phyloP scores from a whole-genome alignment of 2,113 vertebrate species.

The Tychaedon coryphoeus region DNA sequence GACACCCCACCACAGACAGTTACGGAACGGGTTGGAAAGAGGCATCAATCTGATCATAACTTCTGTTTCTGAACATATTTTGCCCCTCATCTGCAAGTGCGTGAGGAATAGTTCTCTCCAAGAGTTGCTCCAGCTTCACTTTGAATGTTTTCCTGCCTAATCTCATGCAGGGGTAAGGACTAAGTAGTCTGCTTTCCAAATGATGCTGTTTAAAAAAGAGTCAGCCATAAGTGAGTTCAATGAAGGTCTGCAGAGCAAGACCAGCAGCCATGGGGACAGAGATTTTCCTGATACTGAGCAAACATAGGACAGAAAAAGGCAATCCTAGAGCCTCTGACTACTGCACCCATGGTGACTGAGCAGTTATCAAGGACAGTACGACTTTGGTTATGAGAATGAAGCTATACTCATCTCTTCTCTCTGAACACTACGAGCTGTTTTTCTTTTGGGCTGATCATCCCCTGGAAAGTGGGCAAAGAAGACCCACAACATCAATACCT shows the following conservation, averaged over 20 bases:
- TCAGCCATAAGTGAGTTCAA: neutral
- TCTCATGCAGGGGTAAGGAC: neutral
- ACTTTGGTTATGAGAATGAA: neutral
- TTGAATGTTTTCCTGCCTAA: neutral
- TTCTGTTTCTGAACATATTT: conserved; percentile 7
- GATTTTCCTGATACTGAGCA: neutral
- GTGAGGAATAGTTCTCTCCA: neutral
- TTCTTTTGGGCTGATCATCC: neutral
- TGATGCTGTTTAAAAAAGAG: neutral
- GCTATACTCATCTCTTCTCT: neutral
- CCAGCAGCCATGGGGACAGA: accelerated
- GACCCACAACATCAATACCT: neutral
- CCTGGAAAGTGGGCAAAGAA: neutral
- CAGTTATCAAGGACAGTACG: neutral
- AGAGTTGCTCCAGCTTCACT: neutral
- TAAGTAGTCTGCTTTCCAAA: neutral
- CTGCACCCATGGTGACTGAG: accelerated
- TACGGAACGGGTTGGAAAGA: conserved; percentile 3
- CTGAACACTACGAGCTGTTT: neutral
- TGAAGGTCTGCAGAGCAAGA: neutral
- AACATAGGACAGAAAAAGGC: neutral
- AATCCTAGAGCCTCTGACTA: neutral
- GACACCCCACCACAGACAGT: conserved; percentile 61
- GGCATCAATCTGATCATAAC: conserved; percentile 35
- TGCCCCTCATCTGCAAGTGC: conserved; percentile 5